phyloP scores from a whole-genome alignment of 92 coral and sea anemone species.

The Umimayanthus kanabou region DNA sequence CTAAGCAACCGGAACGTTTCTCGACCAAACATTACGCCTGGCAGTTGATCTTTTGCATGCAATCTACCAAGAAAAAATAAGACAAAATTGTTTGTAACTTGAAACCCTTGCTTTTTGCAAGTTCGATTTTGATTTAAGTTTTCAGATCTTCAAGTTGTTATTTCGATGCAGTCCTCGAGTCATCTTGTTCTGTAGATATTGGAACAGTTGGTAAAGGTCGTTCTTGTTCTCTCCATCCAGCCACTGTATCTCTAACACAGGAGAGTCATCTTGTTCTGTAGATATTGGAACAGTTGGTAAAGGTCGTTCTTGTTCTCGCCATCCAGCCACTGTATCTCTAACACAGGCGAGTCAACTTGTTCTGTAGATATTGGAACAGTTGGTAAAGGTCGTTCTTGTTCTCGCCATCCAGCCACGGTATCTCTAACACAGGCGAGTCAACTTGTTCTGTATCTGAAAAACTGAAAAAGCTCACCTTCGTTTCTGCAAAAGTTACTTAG shows the following conservation, averaged over 20 bases:
- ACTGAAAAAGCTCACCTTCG: too few species aligned
- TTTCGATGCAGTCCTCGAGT: slow-evolving; percentile 41
- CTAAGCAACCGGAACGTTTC: too few species aligned
- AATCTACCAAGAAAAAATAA: too few species aligned
- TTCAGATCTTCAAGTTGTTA: background rate
- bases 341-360: slow-evolving; percentile 33
- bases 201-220: slow-evolving; percentile 89
- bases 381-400: slow-evolving; percentile 91
- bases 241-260: slow-evolving; percentile 76
- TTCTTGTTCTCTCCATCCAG: slow-evolving; percentile 79
- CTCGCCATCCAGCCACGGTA: slow-evolving; percentile 78
- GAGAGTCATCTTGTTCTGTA: slow-evolving; percentile 45
- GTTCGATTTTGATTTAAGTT: too few species aligned
- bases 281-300: slow-evolving; percentile 90
- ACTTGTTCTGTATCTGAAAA: too few species aligned
- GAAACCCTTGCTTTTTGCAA: too few species aligned
- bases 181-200: slow-evolving; percentile 82
- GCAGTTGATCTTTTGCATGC: too few species aligned
- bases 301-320: slow-evolving; percentile 84
- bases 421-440: slow-evolving; percentile 56
- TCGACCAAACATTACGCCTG: too few species aligned
- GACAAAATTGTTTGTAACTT: too few species aligned
- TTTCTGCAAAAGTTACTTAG: too few species aligned
- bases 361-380: slow-evolving; percentile 83
- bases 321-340: slow-evolving; percentile 76